Evolutionary conservation across 1,140 invertebrate genomes (phyloP), one percentile per base, ranked within the genome.

Genomic region (Apis dorsata): DNA sequence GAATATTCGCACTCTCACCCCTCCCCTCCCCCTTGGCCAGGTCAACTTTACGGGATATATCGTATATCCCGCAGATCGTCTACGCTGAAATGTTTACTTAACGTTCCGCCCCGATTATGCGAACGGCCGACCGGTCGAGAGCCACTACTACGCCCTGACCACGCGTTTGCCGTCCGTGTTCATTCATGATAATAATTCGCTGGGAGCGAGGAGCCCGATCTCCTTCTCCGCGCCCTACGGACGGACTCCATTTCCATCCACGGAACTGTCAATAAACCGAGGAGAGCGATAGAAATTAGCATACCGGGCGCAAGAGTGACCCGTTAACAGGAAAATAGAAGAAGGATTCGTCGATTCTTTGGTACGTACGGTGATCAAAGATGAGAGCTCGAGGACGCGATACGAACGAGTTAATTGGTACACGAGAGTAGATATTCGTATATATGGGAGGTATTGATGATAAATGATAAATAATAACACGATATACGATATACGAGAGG

Each of bases 1-100:
- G 70, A 86, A 70, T 83, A 86, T 86, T 86, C 75, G 60, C 84
- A 4, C n/a, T 49, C 62, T 55, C 70, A 15, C 53, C 44, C 12
- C 11, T 34, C 51, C 60, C 28, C 34, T 34, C 34, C 34, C 34
- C 34, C 34, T 2, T 2, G 2, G 2, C 34, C 63, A 21, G n/a
- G n/a, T n/a, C 86, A 86, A 87, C 85, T 86, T 87, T 79, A 44
- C 55, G 34, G 55, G 21, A 55, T 21, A 34, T 51, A 44, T 28
- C 55, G 49, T 74, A 49, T 13, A 34, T 34, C 34, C 72, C 72
- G 24, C n/a, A 24, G 44, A 12, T 44, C 62, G 15, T 17, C 69
- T 17, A 17, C 57, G 3, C 17, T 74, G 11, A 13, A 15, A 15
- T 70, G 81, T 78, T 82, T 78, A 55, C 44, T 62, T 65, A 65